Base-by-base conservation (phyloP, 2,888 invertebrate genomes). In the Pristionchus entomophagus region DNA sequence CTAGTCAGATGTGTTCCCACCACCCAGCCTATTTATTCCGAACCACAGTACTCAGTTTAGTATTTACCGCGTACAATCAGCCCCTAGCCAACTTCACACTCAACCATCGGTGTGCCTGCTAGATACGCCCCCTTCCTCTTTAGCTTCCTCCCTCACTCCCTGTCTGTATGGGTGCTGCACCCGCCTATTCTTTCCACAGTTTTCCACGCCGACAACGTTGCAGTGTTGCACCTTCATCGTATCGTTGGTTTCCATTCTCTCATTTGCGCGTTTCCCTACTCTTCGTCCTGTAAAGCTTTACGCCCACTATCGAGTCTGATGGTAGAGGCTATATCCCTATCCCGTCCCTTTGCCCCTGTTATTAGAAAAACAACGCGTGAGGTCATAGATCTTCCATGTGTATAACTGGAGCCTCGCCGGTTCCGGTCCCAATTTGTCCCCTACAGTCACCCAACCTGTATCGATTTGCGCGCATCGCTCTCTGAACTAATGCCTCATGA, bases 361-460 rank as follows among this genome's bases (percentile, higher is more conserved):
- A n/a, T n/a, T n/a, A n/a, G n/a, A n/a, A n/a, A n/a, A n/a, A n/a
- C 65, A 73, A 73, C 73, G 73, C 73, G 73, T 73, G 73, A 73
- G 73, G 73, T 73, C 73, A 73, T 73, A 73, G 73, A 73, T 26
- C 26, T 45, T 41, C 73, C 73, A 26, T 73, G 73, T 73, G 73
- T 73, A 73, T 73, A 73, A 26, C 73, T 45, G 73, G 38, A 73
- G 41, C 32, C 65, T 62, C 62, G 17, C 32, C 22, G 38, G 10
- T 14, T 73, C 73, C 73, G 35, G 65, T 35, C 65, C 2, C 45
- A 14, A 10, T 45, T 14, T 45, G 45, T 45, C 56, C 56, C 56
- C 56, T 22, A 8, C n/a, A 56, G n/a, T n/a, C n/a, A n/a, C n/a
- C n/a, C n/a, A 14, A 65, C 65, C 65, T 69, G 35, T 69, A 59